These are phyloP conservation scores for Sycobia sp. DNA, from an alignment of 1,140 invertebrate species.

Conservation along the genomic window DNA sequence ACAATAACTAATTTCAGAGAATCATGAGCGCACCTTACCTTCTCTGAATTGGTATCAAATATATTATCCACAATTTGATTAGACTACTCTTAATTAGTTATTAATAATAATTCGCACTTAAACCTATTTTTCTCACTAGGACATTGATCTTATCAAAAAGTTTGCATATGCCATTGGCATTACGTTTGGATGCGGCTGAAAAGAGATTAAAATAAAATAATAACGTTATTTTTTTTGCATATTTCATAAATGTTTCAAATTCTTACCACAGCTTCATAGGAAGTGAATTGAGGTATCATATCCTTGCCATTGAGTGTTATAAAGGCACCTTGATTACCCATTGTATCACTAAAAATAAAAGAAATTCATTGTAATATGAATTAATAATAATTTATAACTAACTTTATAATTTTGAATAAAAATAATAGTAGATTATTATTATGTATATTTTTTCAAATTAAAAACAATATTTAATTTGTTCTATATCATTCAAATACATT, in stretches of 20 bases:
- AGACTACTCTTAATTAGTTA: slow-evolving; percentile 49
- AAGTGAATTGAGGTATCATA: slow-evolving; percentile 87
- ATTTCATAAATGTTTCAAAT: slow-evolving; percentile 18
- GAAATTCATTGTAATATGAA: too few relatives aligned
- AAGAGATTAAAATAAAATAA: slow-evolving; percentile 48
- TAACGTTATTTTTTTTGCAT: neutral
- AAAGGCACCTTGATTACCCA: slow-evolving; percentile 98
- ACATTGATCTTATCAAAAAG: slow-evolving; percentile 70
- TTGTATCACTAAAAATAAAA: slow-evolving; percentile 88
- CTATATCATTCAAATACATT: too few relatives aligned
- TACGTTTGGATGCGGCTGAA: slow-evolving; percentile 94
- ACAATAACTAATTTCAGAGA: slow-evolving; percentile 43
- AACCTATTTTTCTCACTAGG: slow-evolving; percentile 56
- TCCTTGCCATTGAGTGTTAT: slow-evolving; percentile 92
- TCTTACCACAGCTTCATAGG: slow-evolving; percentile 92
- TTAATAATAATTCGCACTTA: slow-evolving; percentile 43
- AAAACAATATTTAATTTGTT: too few relatives aligned
- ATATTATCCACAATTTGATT: slow-evolving; percentile 55
- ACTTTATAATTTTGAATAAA: too few relatives aligned
- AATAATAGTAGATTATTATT: too few relatives aligned
- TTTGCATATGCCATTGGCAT: slow-evolving; percentile 96
- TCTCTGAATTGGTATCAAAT: slow-evolving; percentile 49
- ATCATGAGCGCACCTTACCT: slow-evolving; percentile 41
- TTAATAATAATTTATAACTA: too few relatives aligned
- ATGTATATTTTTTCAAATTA: too few relatives aligned